phyloP scores from a whole-genome alignment of 1,140 invertebrate species.

The Diuraphis noxia region DNA sequence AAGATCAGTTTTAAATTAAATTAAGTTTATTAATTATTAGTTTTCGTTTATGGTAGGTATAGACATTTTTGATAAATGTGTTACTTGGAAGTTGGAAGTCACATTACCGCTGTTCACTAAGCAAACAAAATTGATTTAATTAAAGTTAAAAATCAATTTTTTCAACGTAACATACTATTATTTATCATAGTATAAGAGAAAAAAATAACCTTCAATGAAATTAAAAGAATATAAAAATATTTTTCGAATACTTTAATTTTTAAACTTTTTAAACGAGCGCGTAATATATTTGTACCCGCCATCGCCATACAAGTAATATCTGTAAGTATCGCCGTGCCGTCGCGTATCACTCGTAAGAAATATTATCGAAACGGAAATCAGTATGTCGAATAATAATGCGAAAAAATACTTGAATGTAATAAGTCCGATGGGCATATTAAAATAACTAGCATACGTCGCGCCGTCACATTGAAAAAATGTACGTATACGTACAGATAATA shows the following conservation, averaged over 20 bases:
- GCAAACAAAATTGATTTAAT: not conserved
- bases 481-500: not conserved
- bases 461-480: not conserved
- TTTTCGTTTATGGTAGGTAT: not conserved
- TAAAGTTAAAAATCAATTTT: not conserved
- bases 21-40: constrained; percentile 11
- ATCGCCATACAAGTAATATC: not conserved
- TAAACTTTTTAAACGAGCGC: not conserved
- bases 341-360: not conserved
- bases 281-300: not conserved
- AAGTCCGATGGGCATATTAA: not conserved
- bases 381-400: too few species aligned
- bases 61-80: not conserved
- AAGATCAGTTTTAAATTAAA: not conserved
- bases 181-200: not conserved
- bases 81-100: not conserved
- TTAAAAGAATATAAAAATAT: not conserved
- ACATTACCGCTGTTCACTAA: not conserved
- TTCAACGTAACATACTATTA: not conserved
- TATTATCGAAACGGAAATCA: not conserved
- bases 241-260: not conserved
- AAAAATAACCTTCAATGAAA: not conserved
- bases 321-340: not conserved
- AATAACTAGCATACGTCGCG: not conserved
- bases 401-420: not conserved